Base-by-base conservation (phyloP, 1,140 invertebrate species). In the Teleogryllus occipitalis region DNA sequence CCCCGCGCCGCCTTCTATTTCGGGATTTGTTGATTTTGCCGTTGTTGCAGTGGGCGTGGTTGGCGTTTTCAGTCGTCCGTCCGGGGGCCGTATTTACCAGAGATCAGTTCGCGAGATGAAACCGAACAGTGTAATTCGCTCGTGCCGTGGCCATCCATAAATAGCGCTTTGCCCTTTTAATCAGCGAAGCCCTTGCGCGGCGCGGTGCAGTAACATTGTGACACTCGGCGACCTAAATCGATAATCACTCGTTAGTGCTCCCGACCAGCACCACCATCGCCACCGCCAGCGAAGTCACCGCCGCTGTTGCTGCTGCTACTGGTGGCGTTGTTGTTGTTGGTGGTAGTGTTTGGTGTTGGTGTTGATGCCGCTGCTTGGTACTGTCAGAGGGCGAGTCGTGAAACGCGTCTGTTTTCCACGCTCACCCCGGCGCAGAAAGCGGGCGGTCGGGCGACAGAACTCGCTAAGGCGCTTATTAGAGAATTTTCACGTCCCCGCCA, bases 151-250 rank as follows among this genome's bases (percentile, higher is more conserved):
- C 54, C 2, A 14, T 65, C 54, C 54, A 65, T 65, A 65, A 65
- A 65, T 65, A 65, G 54, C 54, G 54, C 54, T 65, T 65, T 65
- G 54, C 54, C 54, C 54, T 65, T 65, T 65, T 65, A 65, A 65
- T 65, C 54, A 65, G 54, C 54, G 54, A 65, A 65, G 54, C 54
- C 54, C 54, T 65, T 39, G 27, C 27, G 54, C 54, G 54, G n/a
- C 54, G 18, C 54, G 54, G 10, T 65, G 54, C 54, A 65, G 54
- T 65, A 65, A 65, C 54, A 65, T 65, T 14, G 54, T 65, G 54
- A 14, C 18, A 65, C 54, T 65, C 54, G 54, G 54, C 54, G 54
- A 65, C 54, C 18, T 10, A 65, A 65, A 65, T 65, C 54, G 54
- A 65, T 65, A 65, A 65, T 65, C 54, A 65, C 54, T 65, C 54